phyloP scores from a whole-genome alignment of 2,797 vertebrate genomes.

The Helarctos malayanus region DNA sequence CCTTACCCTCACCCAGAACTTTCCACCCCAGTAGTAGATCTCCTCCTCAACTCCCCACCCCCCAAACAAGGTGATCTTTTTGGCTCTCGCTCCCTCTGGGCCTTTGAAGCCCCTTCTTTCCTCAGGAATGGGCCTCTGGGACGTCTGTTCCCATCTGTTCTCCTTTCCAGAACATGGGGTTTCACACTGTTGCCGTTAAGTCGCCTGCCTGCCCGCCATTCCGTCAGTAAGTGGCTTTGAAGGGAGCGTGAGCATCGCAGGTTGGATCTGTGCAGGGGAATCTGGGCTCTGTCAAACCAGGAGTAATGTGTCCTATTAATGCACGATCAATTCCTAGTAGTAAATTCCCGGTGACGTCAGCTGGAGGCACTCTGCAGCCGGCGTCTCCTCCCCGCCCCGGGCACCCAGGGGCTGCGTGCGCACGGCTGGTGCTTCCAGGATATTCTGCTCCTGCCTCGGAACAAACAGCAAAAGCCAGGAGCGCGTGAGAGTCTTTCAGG shows the following conservation, averaged over 20 bases:
- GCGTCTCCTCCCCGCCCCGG: neutral
- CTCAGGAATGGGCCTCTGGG: slow-evolving; percentile 52
- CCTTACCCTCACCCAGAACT: slow-evolving; percentile 44
- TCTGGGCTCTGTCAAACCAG: slow-evolving; percentile 53
- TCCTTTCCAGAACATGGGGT: neutral
- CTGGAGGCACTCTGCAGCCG: neutral
- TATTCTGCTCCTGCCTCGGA: neutral
- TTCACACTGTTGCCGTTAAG: neutral
- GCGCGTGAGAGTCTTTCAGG: neutral
- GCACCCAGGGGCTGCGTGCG: neutral
- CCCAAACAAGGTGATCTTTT: slow-evolving; percentile 52
- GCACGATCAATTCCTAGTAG: slow-evolving; percentile 54
- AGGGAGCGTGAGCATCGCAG: neutral
- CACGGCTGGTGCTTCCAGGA: neutral
- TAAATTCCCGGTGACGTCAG: slow-evolving; percentile 54
- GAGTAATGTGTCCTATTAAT: slow-evolving; percentile 54
- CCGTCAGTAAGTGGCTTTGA: neutral
- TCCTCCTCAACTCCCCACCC: neutral
- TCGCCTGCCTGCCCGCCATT: neutral
- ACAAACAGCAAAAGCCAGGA: neutral
- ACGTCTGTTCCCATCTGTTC: slow-evolving; percentile 68
- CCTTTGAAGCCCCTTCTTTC: neutral
- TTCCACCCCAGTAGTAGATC: slow-evolving; percentile 28
- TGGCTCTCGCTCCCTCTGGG: slow-evolving; percentile 23
- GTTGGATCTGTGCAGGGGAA: slow-evolving; percentile 27